Base-by-base conservation (phyloP, 2,797 vertebrate species). In the Onychomys torridus region DNA sequence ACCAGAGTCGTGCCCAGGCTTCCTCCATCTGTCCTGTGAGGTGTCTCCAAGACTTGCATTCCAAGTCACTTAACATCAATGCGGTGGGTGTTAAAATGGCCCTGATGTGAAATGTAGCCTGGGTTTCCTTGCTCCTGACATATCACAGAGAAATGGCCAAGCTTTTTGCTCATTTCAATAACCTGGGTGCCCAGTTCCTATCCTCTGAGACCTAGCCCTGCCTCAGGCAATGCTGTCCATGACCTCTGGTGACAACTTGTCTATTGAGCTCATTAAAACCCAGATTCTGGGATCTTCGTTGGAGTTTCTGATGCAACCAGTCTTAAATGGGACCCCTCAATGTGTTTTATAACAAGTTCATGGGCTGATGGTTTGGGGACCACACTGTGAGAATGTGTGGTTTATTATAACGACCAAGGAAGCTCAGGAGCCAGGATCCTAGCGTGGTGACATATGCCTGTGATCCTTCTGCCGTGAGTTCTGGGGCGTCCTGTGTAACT, bases 21-120 rank as follows among this genome's bases (percentile, higher is more conserved):
- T 78, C 88, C 46, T 40, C 67, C 69, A 57, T 86, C 19, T 75
- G 37, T 25, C 23, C 59, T 27, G 67, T 52, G 9, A 37, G 90
- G 73, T 37, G 84, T 73, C 65, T 83, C 57, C 73, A 81, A n/a
- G 79, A 81, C 67, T 55, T n/a, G 57, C 92, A 85, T 88, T 61
- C 69, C 87, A 65, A 76, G 27, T 57, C 79, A 77, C 21, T 67
- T 55, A 55, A 32, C 79, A 90, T 43, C 75, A 81, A 61, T 19
- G 14, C 4, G 12, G n/a, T 37, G 76, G 49, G 46, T 87, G 65
- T 76, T 27, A 40, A 91, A 83, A 91, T 5, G n/a, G 21, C 40
- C 67, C 55, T 3, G 2, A 2, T 55, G 11, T 57, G 92, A 93
- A 77, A 78, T 13, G 75, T 57, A 49, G 25, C 16, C 5, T 34